A percentile compares a stretch with the other conserved stretches of the same genome.
Evolutionary conservation across 2,797 vertebrate species (phyloP).

Genomic region (Balearica regulorum): DNA sequence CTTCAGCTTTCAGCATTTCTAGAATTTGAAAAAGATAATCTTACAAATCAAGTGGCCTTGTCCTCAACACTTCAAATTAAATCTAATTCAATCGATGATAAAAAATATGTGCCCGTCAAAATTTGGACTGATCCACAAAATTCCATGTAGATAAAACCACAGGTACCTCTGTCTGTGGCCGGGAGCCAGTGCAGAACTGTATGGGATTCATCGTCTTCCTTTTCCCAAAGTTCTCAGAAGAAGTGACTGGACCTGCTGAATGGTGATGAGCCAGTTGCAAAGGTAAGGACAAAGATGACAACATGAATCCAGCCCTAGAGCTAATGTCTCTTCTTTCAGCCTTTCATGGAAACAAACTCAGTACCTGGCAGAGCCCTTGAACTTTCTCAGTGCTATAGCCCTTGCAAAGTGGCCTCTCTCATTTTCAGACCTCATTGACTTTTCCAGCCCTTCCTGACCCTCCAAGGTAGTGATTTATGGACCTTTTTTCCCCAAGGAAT

Average conservation of each 20-base stretch:
- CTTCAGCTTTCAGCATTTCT: neutral
- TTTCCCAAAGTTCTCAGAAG: neutral
- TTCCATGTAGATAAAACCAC: neutral
- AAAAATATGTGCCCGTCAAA: neutral
- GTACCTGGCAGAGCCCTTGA: neutral
- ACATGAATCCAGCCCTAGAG: neutral
- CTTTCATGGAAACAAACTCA: neutral
- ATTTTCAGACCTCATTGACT: neutral
- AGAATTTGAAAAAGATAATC: neutral
- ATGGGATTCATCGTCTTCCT: neutral
- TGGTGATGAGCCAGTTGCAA: neutral
- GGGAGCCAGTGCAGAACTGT: neutral
- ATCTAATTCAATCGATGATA: neutral
- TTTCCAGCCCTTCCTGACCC: neutral
- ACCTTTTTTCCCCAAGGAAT: neutral
- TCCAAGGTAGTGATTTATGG: neutral
- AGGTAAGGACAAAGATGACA: neutral
- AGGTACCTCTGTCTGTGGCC: neutral
- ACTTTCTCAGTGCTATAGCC: neutral
- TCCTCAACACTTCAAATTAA: neutral
- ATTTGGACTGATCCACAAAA: neutral
- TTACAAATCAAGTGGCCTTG: neutral
- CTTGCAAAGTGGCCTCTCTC: neutral
- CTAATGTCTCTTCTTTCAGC: neutral
- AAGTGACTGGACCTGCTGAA: neutral